Base-by-base conservation (phyloP, 2,113 vertebrate genomes). In the Argyrosomus japonicus region DNA sequence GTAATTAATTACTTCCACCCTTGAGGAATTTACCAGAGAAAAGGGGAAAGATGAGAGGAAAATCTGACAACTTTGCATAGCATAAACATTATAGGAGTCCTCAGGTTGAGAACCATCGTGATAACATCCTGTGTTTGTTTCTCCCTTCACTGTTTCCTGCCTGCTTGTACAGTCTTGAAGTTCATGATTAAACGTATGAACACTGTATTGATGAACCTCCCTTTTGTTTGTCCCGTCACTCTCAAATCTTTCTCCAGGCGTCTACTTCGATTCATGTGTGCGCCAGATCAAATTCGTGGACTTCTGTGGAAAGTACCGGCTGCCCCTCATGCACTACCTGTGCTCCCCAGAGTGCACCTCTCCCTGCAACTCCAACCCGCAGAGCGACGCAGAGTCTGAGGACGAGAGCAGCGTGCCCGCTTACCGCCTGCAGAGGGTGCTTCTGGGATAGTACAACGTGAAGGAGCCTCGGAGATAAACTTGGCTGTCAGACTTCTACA, bases 221-320 rank as follows among this genome's bases (percentile, higher is more conserved):
- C 12, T 43, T 58, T 78, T 74, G 25, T 7, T 47, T 57, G 23
- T 56, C 8, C 29, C 36, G 13, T 79, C 23, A 9, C 50, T 68
- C 40, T 65, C 3, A 4, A 40, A 40, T 5, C 60, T 63, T 32
- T 81, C 36, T 79, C 4, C 93, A 99, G 98, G 98, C 43, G 98
- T 99, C 75, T 99, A 99, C 94, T 99, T 99, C 36, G 98, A 99
- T 93, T 98, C 97, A 53, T 99, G 98, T 3, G 97, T 99, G 90
- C 95, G 98, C 63, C 98, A 99, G 48, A 99, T 99, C 93, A 99
- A 99, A 91, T 99, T 99, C 4, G 98, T 99, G 88, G 98, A 99
- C 95, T 99, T 99, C 94, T 99, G 98, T 43, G 98, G 98, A 61
- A 99, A 99, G 93, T 99, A 99, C 21, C 97, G 98, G 6, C 95